Evolutionary conservation across 2,113 vertebrate genomes (phyloP), one percentile per base, ranked within the genome.

Genomic region (Gambusia holbrooki): DNA sequence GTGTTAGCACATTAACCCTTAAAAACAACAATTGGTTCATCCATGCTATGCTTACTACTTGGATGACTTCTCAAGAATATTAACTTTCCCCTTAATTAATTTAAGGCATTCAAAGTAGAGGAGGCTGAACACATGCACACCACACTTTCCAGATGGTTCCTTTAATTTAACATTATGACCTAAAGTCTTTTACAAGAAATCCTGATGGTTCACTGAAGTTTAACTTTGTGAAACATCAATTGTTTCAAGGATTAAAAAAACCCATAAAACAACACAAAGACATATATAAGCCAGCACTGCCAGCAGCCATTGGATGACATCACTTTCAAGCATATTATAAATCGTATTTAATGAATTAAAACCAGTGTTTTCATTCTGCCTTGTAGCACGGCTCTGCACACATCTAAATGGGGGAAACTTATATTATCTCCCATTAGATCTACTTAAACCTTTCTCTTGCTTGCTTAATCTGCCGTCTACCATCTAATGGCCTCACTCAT

Each of bases 401-500:
- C 29, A 17, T 11, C 54, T 29, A 51, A 58, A 69, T 81, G 12
- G 68, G 33, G 7, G 35, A 40, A 66, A 73, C 17, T 73, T 29
- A 33, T 37, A 66, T 67, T 69, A 77, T 63, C 58, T 37, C 33
- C 68, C n/a, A 66, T 89, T 82, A 67, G 79, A 70, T 71, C 70
- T 76, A 60, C 14, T 74, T 62, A 77, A 80, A 73, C 67, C 8
- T 54, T 42, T 30, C 42, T 77, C 62, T 64, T 61, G 14, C 73
- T 71, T 78, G 32, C 70, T 67, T 62, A 87, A 80, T 83, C 83
- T 84, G 64, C 65, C 73, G 9, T 54, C 62, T 85, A 66, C 73
- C 76, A 10, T 54, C 75, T 85, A 83, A 80, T 87, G 80, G 76
- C 69, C 66, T 83, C 74, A 68, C 54, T 28, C 80, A 73, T 63